phyloP scores from a whole-genome alignment of 2,888 invertebrate species.

The Ashinkailepas kermadecensis region DNA sequence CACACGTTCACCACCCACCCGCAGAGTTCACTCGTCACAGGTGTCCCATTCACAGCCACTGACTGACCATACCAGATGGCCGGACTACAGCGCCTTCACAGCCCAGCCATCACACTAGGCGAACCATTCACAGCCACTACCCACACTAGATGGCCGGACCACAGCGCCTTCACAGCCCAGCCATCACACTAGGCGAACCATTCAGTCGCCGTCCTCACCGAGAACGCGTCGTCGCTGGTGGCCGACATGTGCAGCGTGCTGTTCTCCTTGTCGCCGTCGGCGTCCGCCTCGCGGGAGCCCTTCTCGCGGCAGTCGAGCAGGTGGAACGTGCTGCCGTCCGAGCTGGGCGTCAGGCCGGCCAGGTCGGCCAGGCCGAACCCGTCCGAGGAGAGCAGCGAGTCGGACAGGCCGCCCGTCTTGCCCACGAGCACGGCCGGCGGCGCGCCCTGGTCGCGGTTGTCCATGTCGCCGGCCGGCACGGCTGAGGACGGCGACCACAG shows the following conservation, averaged over 20 bases:
- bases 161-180: too few species aligned
- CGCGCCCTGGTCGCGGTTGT: background rate
- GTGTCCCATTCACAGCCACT: too few species aligned
- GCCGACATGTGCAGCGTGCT: background rate
- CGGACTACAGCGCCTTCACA: too few species aligned
- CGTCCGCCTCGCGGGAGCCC: constrained; percentile 1
- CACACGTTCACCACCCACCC: too few species aligned
- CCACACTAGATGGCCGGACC: too few species aligned
- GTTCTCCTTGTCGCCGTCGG: background rate
- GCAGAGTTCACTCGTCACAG: too few species aligned
- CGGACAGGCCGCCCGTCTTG: background rate
- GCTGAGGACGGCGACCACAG: too few species aligned
- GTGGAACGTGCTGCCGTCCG: background rate
- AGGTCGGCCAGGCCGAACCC: background rate
- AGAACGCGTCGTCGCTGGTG: constrained; percentile 7
- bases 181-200: too few species aligned
- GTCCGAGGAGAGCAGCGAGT: background rate
- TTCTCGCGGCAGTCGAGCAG: background rate
- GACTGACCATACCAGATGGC: too few species aligned
- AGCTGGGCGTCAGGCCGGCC: background rate
- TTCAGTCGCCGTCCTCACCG: background rate
- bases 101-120: too few species aligned
- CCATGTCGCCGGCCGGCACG: background rate
- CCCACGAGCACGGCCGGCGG: background rate
- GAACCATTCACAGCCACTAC: too few species aligned